A percentile compares a stretch with the other conserved stretches of the same genome.
phyloP scores from a whole-genome alignment of 1,140 invertebrate genomes.

The Magallana gigas region DNA sequence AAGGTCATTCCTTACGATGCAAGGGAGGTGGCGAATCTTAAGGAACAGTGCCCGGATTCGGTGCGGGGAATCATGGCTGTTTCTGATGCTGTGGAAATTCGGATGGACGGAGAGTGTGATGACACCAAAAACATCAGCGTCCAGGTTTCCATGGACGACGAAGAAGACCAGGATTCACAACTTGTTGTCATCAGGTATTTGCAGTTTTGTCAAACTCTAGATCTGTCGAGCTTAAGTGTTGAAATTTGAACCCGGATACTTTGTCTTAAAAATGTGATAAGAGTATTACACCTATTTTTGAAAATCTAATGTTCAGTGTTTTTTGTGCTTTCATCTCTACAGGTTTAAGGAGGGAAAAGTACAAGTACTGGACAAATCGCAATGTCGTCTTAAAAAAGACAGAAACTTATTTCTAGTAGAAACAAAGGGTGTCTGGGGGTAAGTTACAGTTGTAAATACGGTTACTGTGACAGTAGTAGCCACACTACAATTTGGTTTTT shows the following conservation, averaged over 20 bases:
- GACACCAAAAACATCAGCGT: slow-evolving; percentile 35
- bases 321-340: neutral
- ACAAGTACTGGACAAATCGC: slow-evolving; percentile 55
- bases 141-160: slow-evolving; percentile 39
- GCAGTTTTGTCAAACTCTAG: too few species aligned
- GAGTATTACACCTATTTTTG: too few species aligned
- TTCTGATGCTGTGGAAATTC: slow-evolving; percentile 49
- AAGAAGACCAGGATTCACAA: slow-evolving; percentile 32
- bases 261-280: too few species aligned
- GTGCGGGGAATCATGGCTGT: slow-evolving; percentile 43
- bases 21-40: slow-evolving; percentile 14
- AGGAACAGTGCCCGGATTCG: slow-evolving; percentile 40
- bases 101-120: slow-evolving; percentile 32
- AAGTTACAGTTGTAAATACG: neutral
- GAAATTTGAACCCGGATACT: too few species aligned
- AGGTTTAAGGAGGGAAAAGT: slow-evolving; percentile 49
- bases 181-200: slow-evolving; percentile 45
- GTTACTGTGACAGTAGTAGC: too few species aligned
- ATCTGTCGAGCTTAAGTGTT: too few species aligned
- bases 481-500: too few species aligned
- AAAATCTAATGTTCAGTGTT: too few species aligned
- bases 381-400: slow-evolving; percentile 52
- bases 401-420: slow-evolving; percentile 38
- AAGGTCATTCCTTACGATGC: slow-evolving; percentile 49
- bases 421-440: slow-evolving; percentile 54